Evolutionary conservation across 2,113 vertebrate species (phyloP), one percentile per base, ranked within the genome.

Genomic region (Phyllopteryx taeniolatus): DNA sequence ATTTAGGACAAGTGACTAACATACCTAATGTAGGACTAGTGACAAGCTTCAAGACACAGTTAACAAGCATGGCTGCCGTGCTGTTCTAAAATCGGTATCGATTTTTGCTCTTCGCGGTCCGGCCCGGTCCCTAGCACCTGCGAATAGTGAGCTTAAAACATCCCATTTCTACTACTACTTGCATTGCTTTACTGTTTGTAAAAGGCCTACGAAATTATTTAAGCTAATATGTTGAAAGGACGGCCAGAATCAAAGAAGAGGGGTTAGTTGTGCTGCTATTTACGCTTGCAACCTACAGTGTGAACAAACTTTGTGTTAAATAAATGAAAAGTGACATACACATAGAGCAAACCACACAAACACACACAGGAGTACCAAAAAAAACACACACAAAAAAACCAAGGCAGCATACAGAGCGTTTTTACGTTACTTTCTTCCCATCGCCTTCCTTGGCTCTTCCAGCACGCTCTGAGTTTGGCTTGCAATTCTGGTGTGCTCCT

Each of bases 401-500:
- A 20, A 20, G 61, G 35, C 62, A 66, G 64, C 64, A 66, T 66
- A 31, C 20, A 6, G 2, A 47, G 59, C 13, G 15, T 61, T 66
- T 66, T 5, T 65, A 20, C 11, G 67, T 71, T 78, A 70, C 57
- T 63, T 42, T 60, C 81, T 76, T 75, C 22, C 77, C n/a, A 39
- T 39, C 17, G 78, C 69, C 75, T 80, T 72, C 66, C 46, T 80
- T 35, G 6, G 73, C 76, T 78, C 31, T 63, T 80, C 68, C 62
- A 35, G 74, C 57, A 39, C 70, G 57, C 74, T 83, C 78, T 77
- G 49, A 75, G 72, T 71, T 79, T 12, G 60, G 79, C 77, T 72
- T 74, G 63, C 80, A 71, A 67, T 72, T 71, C 69, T 80, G 71
- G 0, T 83, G 83, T 85, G 77, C 71, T 77, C 77, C 77, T 80